Conservation (phyloP, 2,888 invertebrate species). For the Scaeva pyrastri region DNA sequence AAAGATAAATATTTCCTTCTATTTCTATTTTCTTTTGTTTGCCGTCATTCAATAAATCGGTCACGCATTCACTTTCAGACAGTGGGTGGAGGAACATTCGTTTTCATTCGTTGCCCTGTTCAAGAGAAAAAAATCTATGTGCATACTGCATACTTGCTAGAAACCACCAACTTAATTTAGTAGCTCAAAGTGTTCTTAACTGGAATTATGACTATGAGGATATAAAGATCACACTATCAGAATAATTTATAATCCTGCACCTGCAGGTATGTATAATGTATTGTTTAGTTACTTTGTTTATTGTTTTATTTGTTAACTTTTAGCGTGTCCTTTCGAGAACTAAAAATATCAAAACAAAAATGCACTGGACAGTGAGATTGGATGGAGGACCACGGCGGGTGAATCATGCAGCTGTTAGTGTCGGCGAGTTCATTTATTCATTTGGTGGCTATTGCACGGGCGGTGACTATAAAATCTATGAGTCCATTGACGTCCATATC, state of each 20-base stretch:
- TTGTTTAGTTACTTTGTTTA: neutral
- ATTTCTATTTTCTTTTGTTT: neutral
- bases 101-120: constrained; percentile 21
- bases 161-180: constrained; percentile 51
- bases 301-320: neutral
- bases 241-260: constrained; percentile 13
- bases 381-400: constrained; percentile 96
- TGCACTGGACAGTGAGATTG: constrained; percentile 93
- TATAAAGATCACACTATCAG: constrained; percentile 47
- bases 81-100: constrained; percentile 20
- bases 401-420: constrained; percentile 95
- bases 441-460: constrained; percentile 97
- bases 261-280: neutral
- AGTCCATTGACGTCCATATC: constrained; percentile 94
- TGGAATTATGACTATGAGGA: constrained; percentile 43
- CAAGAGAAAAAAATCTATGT: constrained; percentile 14
- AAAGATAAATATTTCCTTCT: constrained; percentile 3
- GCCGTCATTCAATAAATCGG: constrained; percentile 50
- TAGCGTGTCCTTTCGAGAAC: neutral
- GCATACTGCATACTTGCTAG: constrained; percentile 20
- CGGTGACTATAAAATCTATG: constrained; percentile 88
- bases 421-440: constrained; percentile 92
- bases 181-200: constrained; percentile 24
- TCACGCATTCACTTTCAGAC: constrained; percentile 44
- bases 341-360: constrained; percentile 79